Evolutionary conservation across 2,797 vertebrate genomes (phyloP).

Genomic region (Rhabdomys pumilio): DNA sequence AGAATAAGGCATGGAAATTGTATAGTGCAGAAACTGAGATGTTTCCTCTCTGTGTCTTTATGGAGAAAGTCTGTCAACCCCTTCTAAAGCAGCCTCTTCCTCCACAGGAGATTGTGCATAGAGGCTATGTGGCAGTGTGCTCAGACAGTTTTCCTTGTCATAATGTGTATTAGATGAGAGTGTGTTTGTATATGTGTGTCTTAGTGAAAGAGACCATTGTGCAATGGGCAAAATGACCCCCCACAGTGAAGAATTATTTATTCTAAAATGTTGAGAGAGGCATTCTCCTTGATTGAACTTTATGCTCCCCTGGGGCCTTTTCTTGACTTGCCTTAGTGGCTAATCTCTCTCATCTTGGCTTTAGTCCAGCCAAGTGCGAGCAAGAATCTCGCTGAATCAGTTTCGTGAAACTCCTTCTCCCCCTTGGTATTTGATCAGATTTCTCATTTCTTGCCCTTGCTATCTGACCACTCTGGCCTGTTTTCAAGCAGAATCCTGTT

Average conservation of each 20-base stretch:
- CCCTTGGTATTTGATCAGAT: conserved; percentile 6
- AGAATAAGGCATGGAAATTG: neutral
- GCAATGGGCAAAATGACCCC: neutral
- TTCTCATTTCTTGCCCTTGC: neutral
- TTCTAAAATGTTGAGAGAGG: neutral
- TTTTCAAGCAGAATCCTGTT: conserved; percentile 28
- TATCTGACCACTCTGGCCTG: neutral
- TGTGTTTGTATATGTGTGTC: neutral
- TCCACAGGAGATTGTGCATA: neutral
- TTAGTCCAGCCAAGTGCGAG: conserved; percentile 8
- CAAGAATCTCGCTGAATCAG: conserved; percentile 30
- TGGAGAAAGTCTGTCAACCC: neutral
- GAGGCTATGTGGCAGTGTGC: neutral
- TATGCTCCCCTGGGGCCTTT: neutral
- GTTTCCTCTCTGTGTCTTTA: neutral
- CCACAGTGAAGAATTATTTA: neutral
- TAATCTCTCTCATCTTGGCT: neutral
- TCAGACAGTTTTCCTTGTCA: neutral
- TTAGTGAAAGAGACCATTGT: neutral
- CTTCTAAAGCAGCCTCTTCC: neutral
- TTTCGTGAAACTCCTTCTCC: conserved; percentile 9
- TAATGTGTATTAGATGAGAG: neutral
- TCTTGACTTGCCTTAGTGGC: neutral
- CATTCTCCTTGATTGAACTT: neutral
- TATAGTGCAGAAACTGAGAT: neutral